Base-by-base conservation (phyloP, 2,113 vertebrate genomes). In the Scytalopus superciliaris region DNA sequence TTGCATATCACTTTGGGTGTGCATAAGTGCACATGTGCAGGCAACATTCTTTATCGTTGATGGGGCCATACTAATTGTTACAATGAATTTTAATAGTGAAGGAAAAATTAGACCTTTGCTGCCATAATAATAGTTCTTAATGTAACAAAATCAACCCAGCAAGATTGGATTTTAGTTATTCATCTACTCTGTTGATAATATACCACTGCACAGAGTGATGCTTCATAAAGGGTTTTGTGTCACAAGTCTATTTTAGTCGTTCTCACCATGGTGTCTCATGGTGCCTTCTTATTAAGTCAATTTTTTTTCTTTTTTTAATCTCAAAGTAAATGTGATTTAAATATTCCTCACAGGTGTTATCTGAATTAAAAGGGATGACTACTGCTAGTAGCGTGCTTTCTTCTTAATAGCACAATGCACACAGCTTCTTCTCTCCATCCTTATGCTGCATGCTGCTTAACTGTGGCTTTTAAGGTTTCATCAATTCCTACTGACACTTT, bases 281-380 rank as follows among this genome's bases (percentile, higher is more conserved):
- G 73, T 90, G 39, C 83, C 70, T 92, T 92, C 92, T 95, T 96
- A 91, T 94, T 93, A 95, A 92, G 80, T 81, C 25, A 53, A 7
- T 10, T 63, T 94, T 94, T 90, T 87, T 62, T 22, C n/a, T 1
- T 74, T 91, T 75, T 89, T 93, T 56, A 91, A 91, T 95, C 84
- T 95, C 75, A 90, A 30, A 55, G 85, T 92, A 97, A 96, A 95
- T 95, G 93, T 91, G 94, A 96, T 96, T 97, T 97, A 95, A 96
- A 91, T 96, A 96, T 97, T 96, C 87, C 91, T 90, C 85, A 94
- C 93, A 97, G 94, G 91, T 97, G 94, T 85, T 95, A 96, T 87
- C 67, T 89, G 91, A 96, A 95, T 95, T 94, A 89, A 93, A 96
- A 94, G 74, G 66, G 76, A 95, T 81, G 89, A 89, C 93, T 95